Base-by-base conservation (phyloP, 2,113 vertebrate species). In the Onychorhynchus coronatus region DNA sequence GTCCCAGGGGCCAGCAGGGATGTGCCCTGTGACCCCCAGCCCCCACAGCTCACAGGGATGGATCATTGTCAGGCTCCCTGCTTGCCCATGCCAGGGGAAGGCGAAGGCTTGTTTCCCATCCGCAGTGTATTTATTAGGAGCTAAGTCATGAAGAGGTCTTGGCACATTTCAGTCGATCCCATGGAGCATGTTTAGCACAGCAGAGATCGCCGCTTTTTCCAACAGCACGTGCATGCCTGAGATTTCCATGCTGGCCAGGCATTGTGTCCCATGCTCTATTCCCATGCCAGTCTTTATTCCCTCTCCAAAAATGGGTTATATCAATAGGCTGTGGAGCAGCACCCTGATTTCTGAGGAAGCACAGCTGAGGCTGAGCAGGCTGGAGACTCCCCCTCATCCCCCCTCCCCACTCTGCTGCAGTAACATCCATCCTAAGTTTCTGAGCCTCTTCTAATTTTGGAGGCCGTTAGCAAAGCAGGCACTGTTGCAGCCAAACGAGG, bases 391-490 rank as follows among this genome's bases (percentile, higher is more conserved):
- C 44, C 65, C 59, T 61, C 14, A 16, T 37, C 8, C 65, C 58
- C 82, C 61, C 52, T 76, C 85, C 88, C 62, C 11, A 4, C 56
- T 61, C 52, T 76, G 88, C 90, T 90, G 95, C 94, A 88, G 67
- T 61, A 79, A 94, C 95, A 94, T 90, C 95, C 91, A 86, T 80
- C 75, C 65, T 31, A 94, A 97, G 85, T 94, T 95, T 88, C 92
- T 52, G 92, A 92, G 96, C 75, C 91, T 93, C 95, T 93, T 88
- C 96, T 97, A 95, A 96, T 96, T 97, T 93, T 96, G 96, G 94
- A 95, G 96, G 92, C 94, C 79, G 76, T 80, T 65, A 90, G 95
- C 85, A 70, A 93, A 91, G 82, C 96, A 68, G 83, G 90, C 67
- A 18, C 90, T 73, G 90, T 79, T 79, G 94, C 96, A 96, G 95